These are phyloP conservation scores for Tetragnatha montana DNA, from an alignment of 2,888 invertebrate species.

Conservation along the genomic window DNA sequence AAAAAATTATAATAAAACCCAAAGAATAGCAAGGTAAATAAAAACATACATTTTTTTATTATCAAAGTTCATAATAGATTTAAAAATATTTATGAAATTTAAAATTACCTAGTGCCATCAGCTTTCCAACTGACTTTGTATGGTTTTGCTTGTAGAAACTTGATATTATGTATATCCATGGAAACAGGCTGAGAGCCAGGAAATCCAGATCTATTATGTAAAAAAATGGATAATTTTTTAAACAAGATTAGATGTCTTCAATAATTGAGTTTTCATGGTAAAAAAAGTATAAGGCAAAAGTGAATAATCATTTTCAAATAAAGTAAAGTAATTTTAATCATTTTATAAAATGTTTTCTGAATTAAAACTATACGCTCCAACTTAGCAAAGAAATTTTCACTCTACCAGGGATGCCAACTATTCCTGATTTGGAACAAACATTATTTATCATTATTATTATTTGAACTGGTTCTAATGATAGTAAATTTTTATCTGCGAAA, in stretches of 20 bases:
- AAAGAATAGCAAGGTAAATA: neutral
- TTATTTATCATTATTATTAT: too few relatives aligned
- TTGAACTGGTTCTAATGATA: too few relatives aligned
- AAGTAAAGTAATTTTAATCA: too few relatives aligned
- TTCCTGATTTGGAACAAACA: too few relatives aligned
- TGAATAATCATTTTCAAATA: neutral
- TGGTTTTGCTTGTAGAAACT: constrained; percentile 84
- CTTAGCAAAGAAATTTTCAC: too few relatives aligned
- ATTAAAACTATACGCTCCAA: too few relatives aligned
- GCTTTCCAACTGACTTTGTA: constrained; percentile 99
- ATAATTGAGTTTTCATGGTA: neutral
- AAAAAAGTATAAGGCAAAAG: neutral
- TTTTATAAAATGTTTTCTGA: too few relatives aligned
- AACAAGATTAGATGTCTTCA: neutral
- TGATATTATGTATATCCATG: constrained; percentile 90
- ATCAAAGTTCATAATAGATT: neutral
- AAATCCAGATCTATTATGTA: constrained; percentile 82
- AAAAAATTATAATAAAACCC: neutral
- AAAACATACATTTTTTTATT: neutral
- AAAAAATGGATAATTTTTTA: constrained; percentile 1
- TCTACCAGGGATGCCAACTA: too few relatives aligned
- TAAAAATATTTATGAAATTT: constrained; percentile 5
- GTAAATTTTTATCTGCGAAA: too few relatives aligned
- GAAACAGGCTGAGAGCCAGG: constrained; percentile 98
- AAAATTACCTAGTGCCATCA: constrained; percentile 89